Base-by-base conservation (phyloP, 2,888 invertebrate species). In the Ormyrus nitidulus region DNA sequence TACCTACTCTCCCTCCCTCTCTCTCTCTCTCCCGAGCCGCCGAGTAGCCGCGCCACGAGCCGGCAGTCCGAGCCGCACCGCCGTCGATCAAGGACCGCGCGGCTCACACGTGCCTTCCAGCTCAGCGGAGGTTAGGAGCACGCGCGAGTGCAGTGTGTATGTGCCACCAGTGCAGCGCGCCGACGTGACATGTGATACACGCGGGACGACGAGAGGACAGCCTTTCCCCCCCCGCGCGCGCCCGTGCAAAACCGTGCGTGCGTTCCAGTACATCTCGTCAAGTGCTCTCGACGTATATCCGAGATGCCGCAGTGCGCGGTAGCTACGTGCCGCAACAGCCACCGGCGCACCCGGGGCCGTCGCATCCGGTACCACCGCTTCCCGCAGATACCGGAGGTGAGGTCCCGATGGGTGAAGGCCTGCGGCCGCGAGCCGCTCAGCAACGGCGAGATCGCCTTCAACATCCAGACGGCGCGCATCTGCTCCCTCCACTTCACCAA, bases 221-320 rank as follows among this genome's bases (percentile, higher is more conserved):
- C 19, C 19, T 19, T 19, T 1, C 19, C 19, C 19, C 19, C 19
- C 19, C 19, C 19, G 19, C 19, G 19, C 19, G 19, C 19, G 13
- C 19, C 19, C 19, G 19, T 19, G 1, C 0, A 19, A 1, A 2
- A 19, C 19, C 19, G 19, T 19, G 19, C 19, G 19, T 19, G 13
- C 13, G 13, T 13, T 13, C 13, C 13, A 13, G 13, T 13, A 13
- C 13, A 13, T 13, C 13, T 13, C 13, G 13, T 13, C 13, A 0
- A 13, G 13, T 13, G 13, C 13, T 13, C 13, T 13, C 13, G 13
- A 13, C 13, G 13, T 6, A 19, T 0, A 10, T n/a, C 8, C 81
- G 88, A 87, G 85, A 93, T 93, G 93, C 93, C 93, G 87, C 93
- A 93, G 91, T 93, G 93, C 89, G 93, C 93, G 81, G 92, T 93